A percentile compares a stretch with the other conserved stretches of the same genome.
phyloP scores from a whole-genome alignment of 2,113 vertebrate species.

The Cyanoderma ruficeps region DNA sequence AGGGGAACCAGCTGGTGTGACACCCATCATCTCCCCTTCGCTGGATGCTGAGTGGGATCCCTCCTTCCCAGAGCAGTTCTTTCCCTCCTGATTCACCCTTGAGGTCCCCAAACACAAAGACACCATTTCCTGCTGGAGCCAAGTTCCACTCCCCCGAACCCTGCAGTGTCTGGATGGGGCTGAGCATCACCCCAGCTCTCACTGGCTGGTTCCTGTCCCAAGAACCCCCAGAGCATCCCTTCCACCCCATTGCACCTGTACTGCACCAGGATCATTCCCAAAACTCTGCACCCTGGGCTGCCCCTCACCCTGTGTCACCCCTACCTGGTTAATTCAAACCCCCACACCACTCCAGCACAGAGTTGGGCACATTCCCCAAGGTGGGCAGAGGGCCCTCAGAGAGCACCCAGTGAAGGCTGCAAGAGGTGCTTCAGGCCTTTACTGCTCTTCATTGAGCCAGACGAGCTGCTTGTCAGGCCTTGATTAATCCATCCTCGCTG shows the following conservation, averaged over 20 bases:
- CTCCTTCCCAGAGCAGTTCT: not conserved
- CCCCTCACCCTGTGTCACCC: not conserved
- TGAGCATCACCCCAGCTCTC: not conserved
- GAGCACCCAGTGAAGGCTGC: not conserved
- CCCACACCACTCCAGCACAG: not conserved
- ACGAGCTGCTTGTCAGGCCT: not conserved
- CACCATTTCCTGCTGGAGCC: not conserved
- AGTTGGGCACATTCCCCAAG: not conserved
- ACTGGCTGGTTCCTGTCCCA: not conserved
- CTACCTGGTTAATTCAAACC: not conserved
- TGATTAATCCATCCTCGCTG: not conserved
- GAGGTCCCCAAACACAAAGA: not conserved
- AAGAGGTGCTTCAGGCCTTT: not conserved
- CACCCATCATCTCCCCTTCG: not conserved
- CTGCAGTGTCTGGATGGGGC: too few species aligned
- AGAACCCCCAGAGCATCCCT: not conserved
- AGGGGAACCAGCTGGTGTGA: not conserved
- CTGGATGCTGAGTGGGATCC: not conserved
- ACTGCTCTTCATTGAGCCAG: not conserved
- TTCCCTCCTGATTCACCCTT: not conserved
- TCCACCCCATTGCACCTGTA: not conserved
- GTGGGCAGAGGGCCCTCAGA: not conserved
- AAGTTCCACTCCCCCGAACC: accelerated
- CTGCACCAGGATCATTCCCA: not conserved
- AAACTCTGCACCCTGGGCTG: not conserved